Evolutionary conservation across 2,888 invertebrate genomes (phyloP).

Genomic region (Acleris laterana): DNA sequence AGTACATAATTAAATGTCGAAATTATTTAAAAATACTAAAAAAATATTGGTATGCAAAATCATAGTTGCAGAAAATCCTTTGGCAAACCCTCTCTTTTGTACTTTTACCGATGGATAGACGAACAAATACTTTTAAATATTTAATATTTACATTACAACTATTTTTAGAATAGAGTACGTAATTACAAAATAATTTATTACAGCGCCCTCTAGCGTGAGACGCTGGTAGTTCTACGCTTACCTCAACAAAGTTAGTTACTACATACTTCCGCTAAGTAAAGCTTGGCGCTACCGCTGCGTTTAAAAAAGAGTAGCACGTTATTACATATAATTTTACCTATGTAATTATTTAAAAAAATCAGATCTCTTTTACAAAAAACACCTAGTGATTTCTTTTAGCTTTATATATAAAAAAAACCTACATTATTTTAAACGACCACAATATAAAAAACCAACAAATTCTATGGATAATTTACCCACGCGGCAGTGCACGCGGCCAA

Average conservation of each 20-base stretch:
- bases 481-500: neutral
- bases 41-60: conserved; percentile 4
- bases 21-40: neutral
- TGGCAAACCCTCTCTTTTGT: conserved; percentile 24
- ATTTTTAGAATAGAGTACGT: conserved; percentile 8
- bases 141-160: conserved; percentile 26
- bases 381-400: no score
- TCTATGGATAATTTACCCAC: no score
- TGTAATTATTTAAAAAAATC: no score
- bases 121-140: conserved; percentile 2
- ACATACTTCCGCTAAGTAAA: neutral
- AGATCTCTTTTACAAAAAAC: no score
- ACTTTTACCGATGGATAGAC: conserved; percentile 20
- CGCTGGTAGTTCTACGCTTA: neutral
- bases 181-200: conserved; percentile 44
- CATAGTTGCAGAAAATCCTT: conserved; percentile 19
- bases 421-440: no score
- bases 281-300: neutral
- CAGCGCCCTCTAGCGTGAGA: conserved; percentile 47
- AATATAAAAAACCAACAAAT: no score
- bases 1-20: neutral
- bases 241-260: neutral
- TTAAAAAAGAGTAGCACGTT: no score
- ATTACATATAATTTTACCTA: no score
- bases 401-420: no score